Evolutionary conservation across 1,140 invertebrate genomes (phyloP).

Genomic region (Lithobius niger): DNA sequence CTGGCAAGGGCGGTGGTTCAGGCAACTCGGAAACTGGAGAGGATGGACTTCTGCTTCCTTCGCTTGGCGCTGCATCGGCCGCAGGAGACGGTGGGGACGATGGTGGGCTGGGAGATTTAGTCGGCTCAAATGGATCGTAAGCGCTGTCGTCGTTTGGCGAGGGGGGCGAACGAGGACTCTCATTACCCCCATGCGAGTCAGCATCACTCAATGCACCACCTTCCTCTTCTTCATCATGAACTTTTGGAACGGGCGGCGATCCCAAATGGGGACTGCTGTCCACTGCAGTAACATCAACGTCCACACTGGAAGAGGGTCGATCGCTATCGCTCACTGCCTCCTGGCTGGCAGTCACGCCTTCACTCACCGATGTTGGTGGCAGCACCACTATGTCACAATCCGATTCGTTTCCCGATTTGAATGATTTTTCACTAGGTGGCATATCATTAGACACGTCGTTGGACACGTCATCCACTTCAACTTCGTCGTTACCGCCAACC

Average conservation of each 20-base stretch:
- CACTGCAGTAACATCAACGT: no score
- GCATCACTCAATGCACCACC: no score
- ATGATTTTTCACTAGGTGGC: background rate
- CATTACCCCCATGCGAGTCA: no score
- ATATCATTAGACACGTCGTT: background rate
- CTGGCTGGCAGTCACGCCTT: no score
- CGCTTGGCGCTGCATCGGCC: slow-evolving; percentile 17
- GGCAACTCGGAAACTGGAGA: slow-evolving; percentile 16
- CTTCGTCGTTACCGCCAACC: background rate
- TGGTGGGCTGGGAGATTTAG: slow-evolving; percentile 56
- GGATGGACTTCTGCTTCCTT: slow-evolving; percentile 23
- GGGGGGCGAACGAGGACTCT: slow-evolving; percentile 45
- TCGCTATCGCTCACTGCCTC: no score
- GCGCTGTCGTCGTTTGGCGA: slow-evolving; percentile 28
- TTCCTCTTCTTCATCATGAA: no score
- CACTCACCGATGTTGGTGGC: slow-evolving; percentile 19
- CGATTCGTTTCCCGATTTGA: background rate
- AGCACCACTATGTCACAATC: slow-evolving; percentile 24
- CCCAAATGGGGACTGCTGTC: no score
- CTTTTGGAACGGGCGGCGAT: no score
- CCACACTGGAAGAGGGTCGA: no score
- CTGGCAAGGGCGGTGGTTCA: slow-evolving; percentile 17
- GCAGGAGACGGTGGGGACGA: slow-evolving; percentile 28
- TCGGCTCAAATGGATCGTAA: slow-evolving; percentile 78
- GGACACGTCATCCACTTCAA: background rate